Conservation (phyloP, 2,113 vertebrate genomes). For the Amblyornis subalaris region DNA sequence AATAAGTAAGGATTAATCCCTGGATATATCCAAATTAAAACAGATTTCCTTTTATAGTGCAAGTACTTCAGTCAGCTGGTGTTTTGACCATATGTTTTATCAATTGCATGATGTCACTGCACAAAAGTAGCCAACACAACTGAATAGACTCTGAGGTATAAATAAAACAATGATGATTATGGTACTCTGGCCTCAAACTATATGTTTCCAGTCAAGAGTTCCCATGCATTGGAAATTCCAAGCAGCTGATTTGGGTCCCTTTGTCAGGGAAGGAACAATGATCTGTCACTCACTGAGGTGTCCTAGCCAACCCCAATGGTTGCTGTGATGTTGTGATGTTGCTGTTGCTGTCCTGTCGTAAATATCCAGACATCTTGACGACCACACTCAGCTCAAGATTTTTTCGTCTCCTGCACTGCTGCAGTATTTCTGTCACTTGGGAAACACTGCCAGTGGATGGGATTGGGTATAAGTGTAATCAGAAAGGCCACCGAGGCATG, state of each 20-base stretch:
- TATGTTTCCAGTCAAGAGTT: background rate
- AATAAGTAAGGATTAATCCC: background rate
- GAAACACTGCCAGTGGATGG: slow-evolving; percentile 38
- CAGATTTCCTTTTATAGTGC: background rate
- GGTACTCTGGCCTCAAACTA: background rate
- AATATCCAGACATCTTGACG: slow-evolving; percentile 32
- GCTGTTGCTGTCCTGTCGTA: background rate
- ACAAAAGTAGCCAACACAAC: background rate
- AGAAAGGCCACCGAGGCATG: background rate
- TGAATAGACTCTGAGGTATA: background rate
- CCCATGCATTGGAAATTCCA: background rate
- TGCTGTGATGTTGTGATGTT: background rate
- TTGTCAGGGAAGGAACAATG: fast-evolving
- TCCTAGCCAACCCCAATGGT: background rate
- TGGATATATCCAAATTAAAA: background rate
- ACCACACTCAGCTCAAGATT: background rate
- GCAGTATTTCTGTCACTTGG: slow-evolving; percentile 35
- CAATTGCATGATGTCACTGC: background rate
- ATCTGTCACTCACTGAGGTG: background rate
- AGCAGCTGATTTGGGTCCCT: background rate
- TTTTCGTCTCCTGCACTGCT: background rate
- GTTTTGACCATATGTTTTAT: background rate
- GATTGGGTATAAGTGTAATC: slow-evolving; percentile 20
- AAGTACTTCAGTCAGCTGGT: background rate
- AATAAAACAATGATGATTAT: background rate